phyloP scores from a whole-genome alignment of 2,797 vertebrate species.

The Pipistrellus nathusii region DNA sequence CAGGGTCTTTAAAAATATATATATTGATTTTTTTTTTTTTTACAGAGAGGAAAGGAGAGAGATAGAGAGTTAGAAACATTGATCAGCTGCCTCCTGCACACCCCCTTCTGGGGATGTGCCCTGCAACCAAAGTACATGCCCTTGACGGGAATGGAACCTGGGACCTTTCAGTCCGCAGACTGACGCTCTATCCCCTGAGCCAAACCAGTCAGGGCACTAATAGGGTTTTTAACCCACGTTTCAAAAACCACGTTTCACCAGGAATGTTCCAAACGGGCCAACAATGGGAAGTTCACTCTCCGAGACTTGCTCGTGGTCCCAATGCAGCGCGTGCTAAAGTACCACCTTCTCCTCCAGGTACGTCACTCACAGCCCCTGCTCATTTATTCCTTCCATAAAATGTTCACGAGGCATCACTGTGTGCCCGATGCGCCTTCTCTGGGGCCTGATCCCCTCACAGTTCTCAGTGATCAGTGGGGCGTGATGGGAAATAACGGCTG shows the following conservation, averaged over 20 bases:
- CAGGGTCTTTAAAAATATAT: not conserved
- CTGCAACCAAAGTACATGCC: too few relatives aligned
- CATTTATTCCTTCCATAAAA: not conserved
- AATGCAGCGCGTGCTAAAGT: constrained; percentile 98
- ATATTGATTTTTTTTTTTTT: too few relatives aligned
- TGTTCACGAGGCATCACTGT: accelerated
- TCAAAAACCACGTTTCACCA: constrained; percentile 79
- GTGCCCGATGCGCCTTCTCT: not conserved
- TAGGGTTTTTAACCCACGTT: not conserved
- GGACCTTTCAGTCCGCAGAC: too few relatives aligned
- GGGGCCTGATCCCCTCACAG: accelerated
- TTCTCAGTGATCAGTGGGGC: not conserved
- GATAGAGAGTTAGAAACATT: too few relatives aligned
- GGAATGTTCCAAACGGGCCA: constrained; percentile 98
- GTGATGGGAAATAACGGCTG: not conserved
- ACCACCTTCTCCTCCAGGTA: constrained; percentile 97
- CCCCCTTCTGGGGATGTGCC: too few relatives aligned
- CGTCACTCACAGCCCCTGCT: not conserved
- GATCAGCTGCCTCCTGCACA: too few relatives aligned
- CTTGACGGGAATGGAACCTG: too few relatives aligned
- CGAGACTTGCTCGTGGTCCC: constrained; percentile 97
- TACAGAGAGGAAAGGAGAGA: too few relatives aligned
- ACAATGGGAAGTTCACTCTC: constrained; percentile 97
- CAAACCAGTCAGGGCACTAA: not conserved
- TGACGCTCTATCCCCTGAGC: too few relatives aligned